Evolutionary conservation across 2,888 invertebrate species (phyloP).

Genomic region (Yponomeuta evonymella): DNA sequence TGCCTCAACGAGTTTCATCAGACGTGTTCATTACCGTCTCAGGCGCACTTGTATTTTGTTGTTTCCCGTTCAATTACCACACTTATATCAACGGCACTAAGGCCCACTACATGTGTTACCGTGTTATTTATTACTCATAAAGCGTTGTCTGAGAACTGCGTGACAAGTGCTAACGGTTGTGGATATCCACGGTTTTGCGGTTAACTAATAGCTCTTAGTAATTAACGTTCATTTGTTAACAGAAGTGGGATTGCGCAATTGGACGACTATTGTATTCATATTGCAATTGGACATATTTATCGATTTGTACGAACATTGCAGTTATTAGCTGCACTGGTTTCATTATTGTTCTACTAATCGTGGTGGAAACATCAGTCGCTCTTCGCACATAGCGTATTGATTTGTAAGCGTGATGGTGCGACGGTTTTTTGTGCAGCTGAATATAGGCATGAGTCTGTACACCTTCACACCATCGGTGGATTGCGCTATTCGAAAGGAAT

Average conservation of each 20-base stretch:
- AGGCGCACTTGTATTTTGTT: neutral
- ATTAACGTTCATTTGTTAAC: neutral
- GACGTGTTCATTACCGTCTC: constrained; percentile 11
- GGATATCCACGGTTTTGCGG: neutral
- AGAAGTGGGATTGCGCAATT: neutral
- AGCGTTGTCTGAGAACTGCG: neutral
- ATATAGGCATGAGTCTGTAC: too few species aligned
- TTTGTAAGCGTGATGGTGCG: too few species aligned
- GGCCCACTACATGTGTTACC: neutral
- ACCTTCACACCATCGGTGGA: too few species aligned
- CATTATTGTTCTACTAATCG: too few species aligned
- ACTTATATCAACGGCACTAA: neutral
- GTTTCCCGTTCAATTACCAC: neutral
- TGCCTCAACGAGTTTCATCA: neutral
- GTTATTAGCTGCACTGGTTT: too few species aligned
- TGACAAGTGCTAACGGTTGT: constrained; percentile 4
- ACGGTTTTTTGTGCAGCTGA: too few species aligned
- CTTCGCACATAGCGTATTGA: too few species aligned
- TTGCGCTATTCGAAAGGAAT: too few species aligned
- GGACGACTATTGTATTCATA: too few species aligned
- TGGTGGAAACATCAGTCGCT: too few species aligned
- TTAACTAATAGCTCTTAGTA: neutral
- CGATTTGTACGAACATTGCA: too few species aligned
- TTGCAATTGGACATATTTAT: too few species aligned
- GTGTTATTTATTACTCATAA: constrained; percentile 5